Percentiles rank a stretch among this genome's conserved stretches.
Conservation (phyloP, 2,797 vertebrate genomes). For the Taenioides sp. region DNA sequence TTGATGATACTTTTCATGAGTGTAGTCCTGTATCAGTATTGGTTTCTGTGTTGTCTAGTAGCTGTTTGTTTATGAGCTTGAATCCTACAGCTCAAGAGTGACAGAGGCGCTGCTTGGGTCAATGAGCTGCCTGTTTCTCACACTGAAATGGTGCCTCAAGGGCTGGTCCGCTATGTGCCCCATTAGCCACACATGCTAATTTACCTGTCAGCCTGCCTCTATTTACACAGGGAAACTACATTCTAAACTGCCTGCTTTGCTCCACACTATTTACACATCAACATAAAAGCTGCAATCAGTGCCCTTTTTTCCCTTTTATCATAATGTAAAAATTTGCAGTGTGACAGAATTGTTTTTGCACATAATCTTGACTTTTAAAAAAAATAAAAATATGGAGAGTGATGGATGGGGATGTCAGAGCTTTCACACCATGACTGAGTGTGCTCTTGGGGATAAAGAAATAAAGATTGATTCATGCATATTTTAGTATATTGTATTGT, state of each 20-base stretch:
- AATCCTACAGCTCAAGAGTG: constrained; percentile 48
- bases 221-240: constrained; percentile 23
- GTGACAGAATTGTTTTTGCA: background rate
- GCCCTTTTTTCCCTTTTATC: background rate
- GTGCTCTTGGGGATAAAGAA: background rate
- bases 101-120: constrained; percentile 53
- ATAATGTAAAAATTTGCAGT: constrained; percentile 2
- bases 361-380: background rate
- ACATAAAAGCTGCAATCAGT: background rate
- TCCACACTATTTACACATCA: background rate
- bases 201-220: constrained; percentile 56
- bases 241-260: constrained; percentile 6
- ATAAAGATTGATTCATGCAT: background rate
- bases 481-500: too few species aligned
- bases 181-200: constrained; percentile 68
- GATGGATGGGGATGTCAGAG: too few species aligned
- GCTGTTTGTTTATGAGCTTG: constrained; percentile 38
- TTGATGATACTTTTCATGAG: too few species aligned
- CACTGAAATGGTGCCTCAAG: constrained; percentile 48
- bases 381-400: too few species aligned
- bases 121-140: constrained; percentile 57
- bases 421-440: too few species aligned
- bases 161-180: constrained; percentile 43
- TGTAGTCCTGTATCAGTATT: background rate
- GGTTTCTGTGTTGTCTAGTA: constrained; percentile 6